Percentiles rank a stretch among this genome's conserved stretches.
Evolutionary conservation across 2,888 invertebrate species (phyloP).

Genomic region (Pediacus dermestoides): DNA sequence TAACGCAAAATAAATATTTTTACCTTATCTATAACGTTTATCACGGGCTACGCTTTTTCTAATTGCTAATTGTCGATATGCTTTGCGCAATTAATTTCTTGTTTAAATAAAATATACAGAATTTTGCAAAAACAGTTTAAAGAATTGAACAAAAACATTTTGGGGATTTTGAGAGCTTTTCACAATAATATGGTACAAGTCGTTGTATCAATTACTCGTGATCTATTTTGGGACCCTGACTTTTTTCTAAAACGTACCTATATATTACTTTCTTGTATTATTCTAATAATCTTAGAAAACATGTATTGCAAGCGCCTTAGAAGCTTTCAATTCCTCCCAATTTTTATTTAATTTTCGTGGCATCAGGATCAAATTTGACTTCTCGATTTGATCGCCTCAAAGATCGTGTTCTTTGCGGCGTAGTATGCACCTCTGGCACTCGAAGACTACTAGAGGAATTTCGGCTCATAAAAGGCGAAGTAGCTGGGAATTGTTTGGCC

Average conservation of each 20-base stretch:
- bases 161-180: too few relatives aligned
- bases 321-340: background rate
- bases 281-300: background rate
- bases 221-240: too few relatives aligned
- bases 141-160: too few relatives aligned
- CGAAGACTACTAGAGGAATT: constrained; percentile 31
- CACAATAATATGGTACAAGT: too few relatives aligned
- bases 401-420: constrained; percentile 30
- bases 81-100: too few relatives aligned
- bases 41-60: too few relatives aligned
- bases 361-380: constrained; percentile 32
- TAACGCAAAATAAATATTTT: too few relatives aligned
- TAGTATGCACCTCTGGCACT: constrained; percentile 31
- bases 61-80: too few relatives aligned
- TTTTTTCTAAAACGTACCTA: background rate
- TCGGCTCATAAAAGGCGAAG: constrained; percentile 59
- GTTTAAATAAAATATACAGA: too few relatives aligned
- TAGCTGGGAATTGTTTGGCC: constrained; percentile 68
- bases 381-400: constrained; percentile 30
- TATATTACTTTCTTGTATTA: background rate
- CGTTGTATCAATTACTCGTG: too few relatives aligned
- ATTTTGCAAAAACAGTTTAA: too few relatives aligned
- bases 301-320: background rate
- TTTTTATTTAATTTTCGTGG: background rate
- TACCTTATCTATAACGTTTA: too few relatives aligned